Base-by-base conservation (phyloP, 2,888 invertebrate genomes). In the Xestia ashworthii region DNA sequence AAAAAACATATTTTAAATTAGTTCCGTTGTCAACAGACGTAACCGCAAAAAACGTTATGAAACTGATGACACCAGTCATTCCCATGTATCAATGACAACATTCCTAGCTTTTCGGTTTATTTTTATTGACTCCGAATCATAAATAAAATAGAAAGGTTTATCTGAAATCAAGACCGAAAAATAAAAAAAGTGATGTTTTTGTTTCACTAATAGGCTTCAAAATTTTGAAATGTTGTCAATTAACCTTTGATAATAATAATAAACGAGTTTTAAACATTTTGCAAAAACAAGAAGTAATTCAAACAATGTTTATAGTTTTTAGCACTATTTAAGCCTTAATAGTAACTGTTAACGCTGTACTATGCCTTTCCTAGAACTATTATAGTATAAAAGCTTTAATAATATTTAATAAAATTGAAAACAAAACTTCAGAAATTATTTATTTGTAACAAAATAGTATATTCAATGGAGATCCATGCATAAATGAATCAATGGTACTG, bases 391-490 rank as follows among this genome's bases (percentile, higher is more conserved):
- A 96, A 96, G 96, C 94, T 92, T 95, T 93, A 93, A 92, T 93
- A 93, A 92, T 93, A 94, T 94, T 93, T 89, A 93, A 92, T 93
- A 93, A 91, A 93, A 92, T 89, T 88, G 68, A 74, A 91, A 92
- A 93, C 88, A 81, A 92, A 90, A 92, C 84, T 88, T 89, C 82
- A 83, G 87, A 92, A 93, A 90, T 91, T 90, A 92, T 90, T 90
- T 83, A 88, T 88, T 89, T 88, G 87, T 89, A 92, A 93, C 89
- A 92, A 93, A 93, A 92, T 90, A 93, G 89, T 92, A 91, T 92
- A 94, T 92, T 93, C 90, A 93, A 95, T 95, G 95, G 92, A 95
- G 95, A 95, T 95, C 92, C 96, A 96, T 96, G 96, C 96, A 96
- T 86, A 96, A 96, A 96, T 96, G 96, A 95, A 94, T 95, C 95